These are phyloP conservation scores for Chondrilla cf. caribensis DNA, from an alignment of 37 sponge, comb jelly and placozoan species.

Conservation along the genomic window DNA sequence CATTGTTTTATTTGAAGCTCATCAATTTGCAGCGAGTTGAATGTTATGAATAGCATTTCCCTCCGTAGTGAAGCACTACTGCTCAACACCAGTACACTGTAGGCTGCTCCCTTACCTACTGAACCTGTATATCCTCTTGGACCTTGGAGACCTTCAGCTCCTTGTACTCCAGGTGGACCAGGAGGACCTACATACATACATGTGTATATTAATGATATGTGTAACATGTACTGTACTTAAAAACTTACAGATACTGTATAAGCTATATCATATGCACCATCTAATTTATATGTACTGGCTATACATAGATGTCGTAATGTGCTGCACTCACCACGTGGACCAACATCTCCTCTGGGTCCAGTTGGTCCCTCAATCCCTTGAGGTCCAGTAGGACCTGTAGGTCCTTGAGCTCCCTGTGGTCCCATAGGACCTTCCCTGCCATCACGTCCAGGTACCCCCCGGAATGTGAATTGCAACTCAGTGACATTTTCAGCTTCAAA, in stretches of 20 bases:
- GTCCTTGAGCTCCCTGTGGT: slow-evolving; percentile 40
- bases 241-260: neutral
- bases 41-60: no score
- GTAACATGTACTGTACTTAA: neutral
- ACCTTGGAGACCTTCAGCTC: slow-evolving; percentile 6
- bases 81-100: no score
- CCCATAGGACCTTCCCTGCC: slow-evolving; percentile 33
- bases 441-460: slow-evolving; percentile 18
- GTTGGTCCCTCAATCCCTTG: slow-evolving; percentile 4
- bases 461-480: slow-evolving; percentile 20
- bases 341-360: slow-evolving; percentile 4
- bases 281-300: neutral
- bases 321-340: slow-evolving; percentile 22
- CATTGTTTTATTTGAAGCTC: no score
- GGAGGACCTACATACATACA: slow-evolving; percentile 25
- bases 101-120: no score
- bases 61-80: no score
- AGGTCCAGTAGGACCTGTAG: slow-evolving; percentile 54
- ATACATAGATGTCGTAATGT: no score
- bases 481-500: slow-evolving; percentile 4
- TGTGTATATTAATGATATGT: no score
- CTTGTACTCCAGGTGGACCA: slow-evolving; percentile 57
- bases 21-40: no score
- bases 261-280: neutral
- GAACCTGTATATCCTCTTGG: slow-evolving; percentile 15